Conservation (phyloP, 2,888 invertebrate genomes). For the Caenorhabditis doughertyi region DNA sequence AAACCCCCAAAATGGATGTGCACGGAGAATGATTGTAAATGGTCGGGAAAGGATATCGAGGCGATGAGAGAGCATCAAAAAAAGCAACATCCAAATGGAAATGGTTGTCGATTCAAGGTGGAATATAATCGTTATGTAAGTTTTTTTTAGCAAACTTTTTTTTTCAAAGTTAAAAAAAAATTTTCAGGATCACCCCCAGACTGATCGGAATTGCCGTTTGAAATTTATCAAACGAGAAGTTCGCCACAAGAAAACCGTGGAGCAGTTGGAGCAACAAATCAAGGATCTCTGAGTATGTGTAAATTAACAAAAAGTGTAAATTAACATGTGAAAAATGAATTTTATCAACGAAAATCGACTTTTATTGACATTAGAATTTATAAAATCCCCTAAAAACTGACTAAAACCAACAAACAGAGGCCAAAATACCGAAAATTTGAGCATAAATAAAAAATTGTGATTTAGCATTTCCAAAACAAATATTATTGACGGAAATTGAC, state of each 20-base stretch:
- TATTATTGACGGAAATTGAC: no score
- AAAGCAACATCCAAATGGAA: slow-evolving; percentile 12
- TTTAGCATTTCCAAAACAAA: no score
- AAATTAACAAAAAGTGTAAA: not conserved
- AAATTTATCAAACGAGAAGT: not conserved
- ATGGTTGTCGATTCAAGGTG: not conserved
- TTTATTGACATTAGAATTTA: no score
- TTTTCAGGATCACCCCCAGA: not conserved
- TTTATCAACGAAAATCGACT: no score
- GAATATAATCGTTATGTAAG: not conserved
- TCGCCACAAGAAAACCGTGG: not conserved
- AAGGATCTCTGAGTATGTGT: slow-evolving; percentile 8
- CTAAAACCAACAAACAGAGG: no score
- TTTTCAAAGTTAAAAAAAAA: not conserved
- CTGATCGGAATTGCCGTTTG: not conserved
- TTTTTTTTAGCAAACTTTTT: not conserved
- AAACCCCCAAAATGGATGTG: slow-evolving; percentile 40
- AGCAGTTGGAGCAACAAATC: slow-evolving; percentile 21
- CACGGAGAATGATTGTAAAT: slow-evolving; percentile 23
- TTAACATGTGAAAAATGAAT: not conserved
- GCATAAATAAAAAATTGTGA: no score
- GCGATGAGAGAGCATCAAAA: slow-evolving; percentile 7
- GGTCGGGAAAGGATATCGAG: slow-evolving; percentile 7
- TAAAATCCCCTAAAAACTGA: no score
- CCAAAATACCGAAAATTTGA: no score